These are phyloP conservation scores for Pentamera pediparva DNA, from an alignment of 53 echinoderm and acorn worm species.

Conservation along the genomic window DNA sequence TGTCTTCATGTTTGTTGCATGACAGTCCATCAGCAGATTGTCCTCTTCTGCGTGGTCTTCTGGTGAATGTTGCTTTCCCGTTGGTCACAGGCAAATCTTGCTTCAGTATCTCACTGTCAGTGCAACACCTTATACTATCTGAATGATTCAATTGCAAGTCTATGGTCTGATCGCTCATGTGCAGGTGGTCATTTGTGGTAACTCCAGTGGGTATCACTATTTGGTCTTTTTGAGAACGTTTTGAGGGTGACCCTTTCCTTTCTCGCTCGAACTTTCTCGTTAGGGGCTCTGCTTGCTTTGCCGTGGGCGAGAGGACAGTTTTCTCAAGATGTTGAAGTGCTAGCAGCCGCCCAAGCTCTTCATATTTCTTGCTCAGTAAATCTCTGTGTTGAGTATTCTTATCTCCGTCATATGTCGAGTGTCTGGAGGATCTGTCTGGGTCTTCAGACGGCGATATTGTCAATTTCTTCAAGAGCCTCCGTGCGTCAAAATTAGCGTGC, in stretches of 20 bases:
- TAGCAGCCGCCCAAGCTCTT: slow-evolving; percentile 60
- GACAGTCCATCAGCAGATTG: too few relatives aligned
- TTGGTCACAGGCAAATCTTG: too few relatives aligned
- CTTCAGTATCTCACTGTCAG: too few relatives aligned
- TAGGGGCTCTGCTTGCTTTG: neutral
- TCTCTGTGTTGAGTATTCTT: slow-evolving; percentile 13
- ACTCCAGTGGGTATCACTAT: too few relatives aligned
- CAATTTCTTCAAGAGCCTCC: slow-evolving; percentile 49
- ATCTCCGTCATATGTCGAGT: too few relatives aligned
- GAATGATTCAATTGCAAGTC: too few relatives aligned
- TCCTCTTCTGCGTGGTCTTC: too few relatives aligned
- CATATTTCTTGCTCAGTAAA: slow-evolving; percentile 64
- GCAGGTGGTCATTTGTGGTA: too few relatives aligned
- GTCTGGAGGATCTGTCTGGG: neutral
- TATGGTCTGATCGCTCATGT: too few relatives aligned
- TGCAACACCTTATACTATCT: too few relatives aligned
- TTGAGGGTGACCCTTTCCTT: neutral
- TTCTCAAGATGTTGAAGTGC: slow-evolving; percentile 57
- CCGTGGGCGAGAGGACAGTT: slow-evolving; percentile 40
- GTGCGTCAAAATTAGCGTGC: slow-evolving; percentile 61
- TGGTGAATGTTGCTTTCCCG: too few relatives aligned
- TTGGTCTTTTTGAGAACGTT: neutral
- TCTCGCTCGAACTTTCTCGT: neutral
- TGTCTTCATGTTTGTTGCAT: too few relatives aligned
- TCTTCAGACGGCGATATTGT: slow-evolving; percentile 21